Evolutionary conservation across 2,797 vertebrate species (phyloP).

Genomic region (Tolypeutes matacus): DNA sequence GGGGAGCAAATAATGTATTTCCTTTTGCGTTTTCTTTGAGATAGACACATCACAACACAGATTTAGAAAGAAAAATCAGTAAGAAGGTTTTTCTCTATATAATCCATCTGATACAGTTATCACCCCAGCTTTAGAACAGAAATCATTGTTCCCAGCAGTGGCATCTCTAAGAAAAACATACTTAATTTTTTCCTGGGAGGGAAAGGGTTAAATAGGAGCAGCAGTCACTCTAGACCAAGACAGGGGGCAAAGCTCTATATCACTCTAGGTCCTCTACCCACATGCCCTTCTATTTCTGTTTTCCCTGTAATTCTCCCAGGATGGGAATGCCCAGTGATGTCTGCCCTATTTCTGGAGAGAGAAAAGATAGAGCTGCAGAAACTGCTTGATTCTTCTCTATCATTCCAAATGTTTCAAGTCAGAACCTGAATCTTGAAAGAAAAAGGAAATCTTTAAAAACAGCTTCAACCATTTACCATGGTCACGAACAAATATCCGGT

Average conservation of each 20-base stretch:
- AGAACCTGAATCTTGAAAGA: conserved; percentile 40
- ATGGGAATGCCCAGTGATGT: background rate
- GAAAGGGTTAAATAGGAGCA: background rate
- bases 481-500: conserved; percentile 43
- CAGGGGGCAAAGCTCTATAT: background rate
- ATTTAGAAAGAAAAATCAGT: conserved; percentile 46
- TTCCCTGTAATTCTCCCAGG: conserved; percentile 40
- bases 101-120: background rate
- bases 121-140: conserved; percentile 35
- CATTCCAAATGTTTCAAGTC: conserved; percentile 62
- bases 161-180: background rate
- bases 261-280: background rate
- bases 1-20: background rate
- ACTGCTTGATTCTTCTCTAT: conserved; percentile 52
- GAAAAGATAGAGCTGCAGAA: conserved; percentile 41
- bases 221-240: background rate
- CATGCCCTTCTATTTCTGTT: background rate
- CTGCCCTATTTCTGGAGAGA: conserved; percentile 67
- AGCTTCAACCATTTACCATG: background rate
- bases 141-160: conserved; percentile 42
- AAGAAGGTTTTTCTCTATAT: background rate
- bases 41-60: background rate
- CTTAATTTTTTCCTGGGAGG: background rate
- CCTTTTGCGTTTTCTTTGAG: background rate
- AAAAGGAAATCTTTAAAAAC: conserved; percentile 65